Conservation (phyloP, 2,888 invertebrate species). For the Drosophila aldrichi region DNA sequence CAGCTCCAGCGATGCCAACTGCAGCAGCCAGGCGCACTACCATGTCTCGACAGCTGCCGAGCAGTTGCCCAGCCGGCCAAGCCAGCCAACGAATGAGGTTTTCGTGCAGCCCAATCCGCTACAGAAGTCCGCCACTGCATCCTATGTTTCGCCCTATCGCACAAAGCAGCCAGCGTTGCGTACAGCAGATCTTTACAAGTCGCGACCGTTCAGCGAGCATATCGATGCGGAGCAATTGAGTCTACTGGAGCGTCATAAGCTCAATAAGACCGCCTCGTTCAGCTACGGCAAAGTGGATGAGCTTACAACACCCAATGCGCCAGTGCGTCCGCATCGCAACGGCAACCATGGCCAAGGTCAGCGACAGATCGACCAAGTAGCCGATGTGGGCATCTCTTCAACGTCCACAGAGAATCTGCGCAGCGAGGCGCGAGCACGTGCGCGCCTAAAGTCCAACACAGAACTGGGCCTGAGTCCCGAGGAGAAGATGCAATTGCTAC, state of each 20-base stretch:
- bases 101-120: conserved; percentile 67
- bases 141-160: conserved; percentile 79
- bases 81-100: conserved; percentile 39
- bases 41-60: conserved; percentile 79
- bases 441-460: conserved; percentile 90
- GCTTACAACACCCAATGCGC: conserved; percentile 48
- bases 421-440: conserved; percentile 88
- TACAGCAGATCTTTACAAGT: conserved; percentile 68
- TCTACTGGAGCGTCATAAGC: conserved; percentile 75
- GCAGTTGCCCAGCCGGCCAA: conserved; percentile 11
- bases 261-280: conserved; percentile 84
- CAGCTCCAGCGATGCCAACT: conserved; percentile 77
- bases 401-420: conserved; percentile 87
- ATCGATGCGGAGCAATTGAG: conserved; percentile 73
- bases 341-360: conserved; percentile 11
- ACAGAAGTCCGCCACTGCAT: conserved; percentile 72
- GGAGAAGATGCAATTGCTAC: conserved; percentile 87
- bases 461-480: conserved; percentile 91
- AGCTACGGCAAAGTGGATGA: conserved; percentile 63
- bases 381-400: conserved; percentile 44
- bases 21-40: conserved; percentile 84
- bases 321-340: conserved; percentile 47
- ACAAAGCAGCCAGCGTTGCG: conserved; percentile 59
- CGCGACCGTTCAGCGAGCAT: conserved; percentile 84
- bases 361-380: conserved; percentile 8